Conservation (phyloP, 1,140 invertebrate genomes). For the Heliconius hewitsoni region DNA sequence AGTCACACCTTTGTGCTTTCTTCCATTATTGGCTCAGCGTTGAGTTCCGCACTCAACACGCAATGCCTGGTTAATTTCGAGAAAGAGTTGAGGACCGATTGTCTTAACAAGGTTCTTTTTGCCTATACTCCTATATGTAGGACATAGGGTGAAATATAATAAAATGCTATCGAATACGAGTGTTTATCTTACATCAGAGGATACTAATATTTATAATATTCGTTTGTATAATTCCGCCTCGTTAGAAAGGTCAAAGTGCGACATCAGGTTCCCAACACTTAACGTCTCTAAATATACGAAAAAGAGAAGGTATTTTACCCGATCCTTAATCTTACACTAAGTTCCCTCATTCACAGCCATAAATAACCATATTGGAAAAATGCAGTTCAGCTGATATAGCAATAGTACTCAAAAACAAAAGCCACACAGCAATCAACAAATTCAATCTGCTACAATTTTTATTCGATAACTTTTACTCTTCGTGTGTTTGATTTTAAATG, state of each 20-base stretch:
- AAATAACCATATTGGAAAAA: background rate
- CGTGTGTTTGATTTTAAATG: background rate
- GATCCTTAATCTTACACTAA: background rate
- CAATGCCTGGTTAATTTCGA: too few relatives aligned
- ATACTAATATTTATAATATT: too few relatives aligned
- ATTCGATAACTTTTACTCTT: background rate
- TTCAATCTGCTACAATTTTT: constrained; percentile 36
- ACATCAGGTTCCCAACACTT: background rate
- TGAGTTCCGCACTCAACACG: too few relatives aligned
- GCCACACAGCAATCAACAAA: constrained; percentile 41
- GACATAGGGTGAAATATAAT: too few relatives aligned
- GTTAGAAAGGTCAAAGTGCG: background rate
- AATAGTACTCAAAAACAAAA: background rate
- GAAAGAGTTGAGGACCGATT: too few relatives aligned
- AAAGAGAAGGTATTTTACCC: background rate
- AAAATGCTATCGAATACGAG: too few relatives aligned
- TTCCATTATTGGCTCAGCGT: too few relatives aligned
- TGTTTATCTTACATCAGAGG: too few relatives aligned
- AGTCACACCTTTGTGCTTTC: too few relatives aligned
- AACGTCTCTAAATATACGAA: background rate
- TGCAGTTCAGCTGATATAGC: background rate
- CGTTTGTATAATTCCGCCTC: too few relatives aligned
- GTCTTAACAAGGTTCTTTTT: too few relatives aligned
- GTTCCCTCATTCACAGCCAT: background rate
- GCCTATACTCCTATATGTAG: too few relatives aligned